Conservation (phyloP, 1,140 invertebrate species). For the Saccostrea cuccullata region DNA sequence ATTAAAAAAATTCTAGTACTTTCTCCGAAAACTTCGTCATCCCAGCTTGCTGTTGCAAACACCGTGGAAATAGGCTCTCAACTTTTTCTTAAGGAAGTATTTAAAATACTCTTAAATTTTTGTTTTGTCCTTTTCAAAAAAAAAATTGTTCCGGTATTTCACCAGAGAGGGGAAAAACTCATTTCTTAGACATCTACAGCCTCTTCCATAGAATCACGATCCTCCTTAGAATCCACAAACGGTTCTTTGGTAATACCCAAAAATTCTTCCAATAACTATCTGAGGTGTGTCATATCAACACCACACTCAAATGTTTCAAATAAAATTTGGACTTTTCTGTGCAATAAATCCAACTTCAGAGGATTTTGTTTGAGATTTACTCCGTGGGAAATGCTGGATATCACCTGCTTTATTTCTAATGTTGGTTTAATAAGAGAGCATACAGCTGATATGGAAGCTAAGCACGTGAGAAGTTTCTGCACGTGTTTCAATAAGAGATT, state of each 20-base stretch:
- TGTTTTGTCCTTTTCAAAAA: constrained; percentile 8
- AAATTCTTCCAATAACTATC: constrained; percentile 30
- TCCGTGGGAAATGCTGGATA: constrained; percentile 2
- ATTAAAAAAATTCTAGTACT: background rate
- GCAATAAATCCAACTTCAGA: constrained; percentile 19
- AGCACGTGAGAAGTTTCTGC: background rate
- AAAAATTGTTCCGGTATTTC: background rate
- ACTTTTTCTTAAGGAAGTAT: background rate
- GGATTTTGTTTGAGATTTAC: constrained; percentile 32
- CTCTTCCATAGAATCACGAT: too few relatives aligned
- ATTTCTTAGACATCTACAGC: background rate
- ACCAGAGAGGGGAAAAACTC: constrained; percentile 44
- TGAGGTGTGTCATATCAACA: background rate
- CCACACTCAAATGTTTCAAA: constrained; percentile 32
- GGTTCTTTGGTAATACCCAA: constrained; percentile 10
- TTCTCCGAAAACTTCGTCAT: background rate
- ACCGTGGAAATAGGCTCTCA: background rate
- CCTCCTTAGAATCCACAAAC: constrained; percentile 32
- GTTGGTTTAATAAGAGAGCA: constrained; percentile 32
- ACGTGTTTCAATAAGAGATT: background rate
- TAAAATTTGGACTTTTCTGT: constrained; percentile 35
- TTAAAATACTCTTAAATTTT: background rate
- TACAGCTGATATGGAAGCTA: constrained; percentile 42
- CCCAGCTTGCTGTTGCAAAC: background rate
- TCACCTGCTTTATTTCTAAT: background rate